Evolutionary conservation across 2,113 vertebrate genomes (phyloP), one percentile per base, ranked within the genome.

Genomic region (Micronycteris hirsuta): DNA sequence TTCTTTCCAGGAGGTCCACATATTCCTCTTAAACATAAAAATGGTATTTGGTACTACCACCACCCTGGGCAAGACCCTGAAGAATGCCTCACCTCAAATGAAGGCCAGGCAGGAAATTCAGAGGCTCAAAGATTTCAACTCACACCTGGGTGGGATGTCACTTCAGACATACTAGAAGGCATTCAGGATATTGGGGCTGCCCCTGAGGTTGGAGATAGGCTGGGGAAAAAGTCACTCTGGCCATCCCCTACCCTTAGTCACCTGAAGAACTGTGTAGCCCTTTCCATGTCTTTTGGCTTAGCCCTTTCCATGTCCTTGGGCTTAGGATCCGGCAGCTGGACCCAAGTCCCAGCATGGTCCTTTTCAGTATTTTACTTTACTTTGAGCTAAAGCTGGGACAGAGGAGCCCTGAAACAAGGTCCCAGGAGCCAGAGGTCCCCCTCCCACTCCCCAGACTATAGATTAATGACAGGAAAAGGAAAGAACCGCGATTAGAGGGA

Each of bases 391-490:
- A 88, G 76, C 81, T 96, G 91, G 54, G 41, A 93, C 19, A 56
- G 31, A 89, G 41, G 20, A 38, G 58, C 82, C 84, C 58, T 71
- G 13, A 68, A 45, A 67, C 52, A 71, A 71, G 56, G 16, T 71
- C 58, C 33, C 43, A 33, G 45, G 85, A 87, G 70, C 63, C 83
- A 63, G 84, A 90, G 49, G 19, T 7, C 36, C 24, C 11, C 38
- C 45, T 95, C 71, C 36, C 56, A 83, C 28, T 19, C 78, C 78
- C 84, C 15, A 93, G 61, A 33, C 74, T 45, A 17, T 36, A 96
- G 89, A 95, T 96, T 97, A 96, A 95, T 94, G 91, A 95, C 96
- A 95, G 96, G 96, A 97, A 97, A 93, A 93, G 71, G 71, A 96
- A 97, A 96, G 81, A 93, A 45, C 38, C 76, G 33, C n/a, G 2